Percentiles rank a stretch among this genome's conserved stretches.
These are phyloP conservation scores for Haemorhous mexicanus DNA, from an alignment of 2,113 vertebrate species.

Conservation along the genomic window DNA sequence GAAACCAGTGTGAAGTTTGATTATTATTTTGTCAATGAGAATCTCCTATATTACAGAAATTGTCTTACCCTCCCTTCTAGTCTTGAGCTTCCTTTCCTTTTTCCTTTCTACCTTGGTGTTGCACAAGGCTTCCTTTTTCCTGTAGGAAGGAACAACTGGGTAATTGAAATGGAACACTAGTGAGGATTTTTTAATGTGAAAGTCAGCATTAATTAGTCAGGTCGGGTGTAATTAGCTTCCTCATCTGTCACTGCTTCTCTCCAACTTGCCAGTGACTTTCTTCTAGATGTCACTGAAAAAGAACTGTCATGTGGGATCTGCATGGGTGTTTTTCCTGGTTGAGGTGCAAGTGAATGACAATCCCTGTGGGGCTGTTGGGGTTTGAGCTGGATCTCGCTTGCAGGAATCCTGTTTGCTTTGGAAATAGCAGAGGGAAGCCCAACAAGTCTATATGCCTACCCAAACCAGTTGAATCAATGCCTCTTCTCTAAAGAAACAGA, in stretches of 20 bases:
- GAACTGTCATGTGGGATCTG: neutral
- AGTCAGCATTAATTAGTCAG: conserved; percentile 70
- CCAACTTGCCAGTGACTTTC: conserved; percentile 57
- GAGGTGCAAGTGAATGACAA: neutral
- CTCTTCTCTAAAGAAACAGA: neutral
- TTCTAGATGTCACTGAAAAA: neutral
- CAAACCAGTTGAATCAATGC: neutral
- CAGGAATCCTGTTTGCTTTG: neutral
- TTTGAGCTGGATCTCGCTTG: neutral
- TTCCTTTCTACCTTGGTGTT: neutral
- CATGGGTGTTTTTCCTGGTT: neutral
- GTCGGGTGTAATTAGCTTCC: conserved; percentile 66
- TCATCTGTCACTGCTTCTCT: conserved; percentile 54
- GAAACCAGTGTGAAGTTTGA: neutral
- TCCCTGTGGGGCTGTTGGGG: neutral
- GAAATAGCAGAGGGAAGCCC: neutral
- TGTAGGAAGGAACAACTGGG: conserved; percentile 33
- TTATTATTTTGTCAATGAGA: conserved; percentile 41
- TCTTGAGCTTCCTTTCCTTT: neutral
- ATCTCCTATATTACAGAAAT: conserved; percentile 19
- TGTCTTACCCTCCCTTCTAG: neutral
- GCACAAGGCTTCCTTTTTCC: conserved; percentile 17
- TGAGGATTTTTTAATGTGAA: conserved; percentile 65
- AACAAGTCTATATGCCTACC: neutral
- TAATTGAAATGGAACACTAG: conserved; percentile 70